phyloP scores from a whole-genome alignment of 2,888 invertebrate species.

The Sabellastarte sp. region DNA sequence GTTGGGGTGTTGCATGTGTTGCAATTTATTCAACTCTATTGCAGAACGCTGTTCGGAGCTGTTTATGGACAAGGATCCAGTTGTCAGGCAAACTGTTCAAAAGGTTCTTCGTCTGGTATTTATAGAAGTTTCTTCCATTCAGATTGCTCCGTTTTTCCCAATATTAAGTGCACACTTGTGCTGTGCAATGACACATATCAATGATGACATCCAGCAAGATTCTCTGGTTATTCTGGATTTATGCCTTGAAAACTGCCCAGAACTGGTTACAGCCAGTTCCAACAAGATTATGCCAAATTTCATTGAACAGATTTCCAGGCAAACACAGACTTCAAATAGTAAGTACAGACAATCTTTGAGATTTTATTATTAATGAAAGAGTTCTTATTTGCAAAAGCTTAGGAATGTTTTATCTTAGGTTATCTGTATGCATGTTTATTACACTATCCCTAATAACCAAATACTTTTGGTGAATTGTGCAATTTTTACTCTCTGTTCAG shows the following conservation, averaged over 20 bases:
- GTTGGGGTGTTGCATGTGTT: too few species aligned
- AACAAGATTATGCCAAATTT: constrained; percentile 77
- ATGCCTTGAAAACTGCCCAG: constrained; percentile 70
- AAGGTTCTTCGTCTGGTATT: constrained; percentile 59
- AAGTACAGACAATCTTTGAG: too few species aligned
- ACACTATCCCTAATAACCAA: too few species aligned
- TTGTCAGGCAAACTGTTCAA: constrained; percentile 62
- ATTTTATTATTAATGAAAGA: too few species aligned
- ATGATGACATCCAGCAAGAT: constrained; percentile 73
- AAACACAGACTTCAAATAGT: constrained; percentile 20
- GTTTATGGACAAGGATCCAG: constrained; percentile 71
- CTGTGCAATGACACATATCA: constrained; percentile 88
- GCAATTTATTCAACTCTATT: too few species aligned
- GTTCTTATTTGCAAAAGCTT: too few species aligned
- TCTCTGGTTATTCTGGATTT: constrained; percentile 77
- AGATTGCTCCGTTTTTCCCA: constrained; percentile 71
- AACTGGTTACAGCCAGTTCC: constrained; percentile 69
- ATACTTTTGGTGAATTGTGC: too few species aligned
- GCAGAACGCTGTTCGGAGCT: too few species aligned
- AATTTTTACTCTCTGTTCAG: too few species aligned
- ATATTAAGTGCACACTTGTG: constrained; percentile 76
- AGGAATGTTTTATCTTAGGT: too few species aligned
- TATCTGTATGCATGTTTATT: too few species aligned
- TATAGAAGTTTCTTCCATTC: constrained; percentile 27
- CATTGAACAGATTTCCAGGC: constrained; percentile 76